phyloP scores from a whole-genome alignment of 2,113 vertebrate species.

The Hippoglossus stenolepis region DNA sequence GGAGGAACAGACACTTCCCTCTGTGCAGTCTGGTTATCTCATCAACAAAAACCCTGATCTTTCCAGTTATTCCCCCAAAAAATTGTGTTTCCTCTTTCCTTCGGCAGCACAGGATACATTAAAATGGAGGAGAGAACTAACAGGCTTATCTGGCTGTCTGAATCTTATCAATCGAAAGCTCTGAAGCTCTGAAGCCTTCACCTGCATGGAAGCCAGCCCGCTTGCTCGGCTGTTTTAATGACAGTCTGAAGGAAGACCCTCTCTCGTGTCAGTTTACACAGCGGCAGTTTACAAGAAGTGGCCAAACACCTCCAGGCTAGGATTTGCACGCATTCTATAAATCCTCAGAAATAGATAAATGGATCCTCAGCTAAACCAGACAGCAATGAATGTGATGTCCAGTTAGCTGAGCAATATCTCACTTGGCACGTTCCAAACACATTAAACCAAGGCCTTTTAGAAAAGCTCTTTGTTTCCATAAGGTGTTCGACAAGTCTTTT shows the following conservation, averaged over 20 bases:
- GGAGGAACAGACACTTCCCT: conserved; percentile 3
- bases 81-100: conserved; percentile 6
- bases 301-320: conserved; percentile 74
- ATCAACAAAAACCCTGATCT: conserved; percentile 52
- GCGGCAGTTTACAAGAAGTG: conserved; percentile 61
- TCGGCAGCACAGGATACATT: conserved; percentile 30
- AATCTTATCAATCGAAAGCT: conserved; percentile 69
- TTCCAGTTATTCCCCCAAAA: conserved; percentile 47
- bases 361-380: conserved; percentile 57
- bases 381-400: conserved; percentile 62
- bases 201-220: conserved; percentile 9
- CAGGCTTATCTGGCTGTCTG: conserved; percentile 63
- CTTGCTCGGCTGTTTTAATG: conserved; percentile 52
- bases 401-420: conserved; percentile 62
- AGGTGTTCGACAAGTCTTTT: conserved; percentile 75
- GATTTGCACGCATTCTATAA: conserved; percentile 71
- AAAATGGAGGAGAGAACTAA: conserved; percentile 57
- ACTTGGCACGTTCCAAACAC: conserved; percentile 37
- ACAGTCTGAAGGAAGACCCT: conserved; percentile 47
- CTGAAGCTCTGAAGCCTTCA: conserved; percentile 1
- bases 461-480: conserved; percentile 73
- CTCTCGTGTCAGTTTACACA: conserved; percentile 49
- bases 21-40: conserved; percentile 34
- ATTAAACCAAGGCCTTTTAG: conserved; percentile 47
- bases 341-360: conserved; percentile 71